Base-by-base conservation (phyloP, 2,797 vertebrate genomes). In the Corythornis leucogaster region DNA sequence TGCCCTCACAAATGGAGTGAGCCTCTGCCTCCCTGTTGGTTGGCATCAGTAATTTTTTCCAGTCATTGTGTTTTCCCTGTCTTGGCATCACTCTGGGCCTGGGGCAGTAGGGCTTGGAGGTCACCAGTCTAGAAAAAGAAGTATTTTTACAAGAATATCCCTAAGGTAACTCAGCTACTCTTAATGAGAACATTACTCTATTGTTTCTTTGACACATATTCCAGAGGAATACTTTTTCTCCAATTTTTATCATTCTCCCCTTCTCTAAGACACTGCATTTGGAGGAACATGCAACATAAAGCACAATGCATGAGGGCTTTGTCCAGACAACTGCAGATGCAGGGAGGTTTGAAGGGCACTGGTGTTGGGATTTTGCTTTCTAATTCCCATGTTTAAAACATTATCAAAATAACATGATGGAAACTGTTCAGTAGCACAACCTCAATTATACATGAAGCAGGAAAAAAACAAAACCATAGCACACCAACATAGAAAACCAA, bases 61-160 rank as follows among this genome's bases (percentile, higher is more conserved):
- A 87, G 43, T 58, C 90, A 82, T 74, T 53, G 43, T 38, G 21
- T 90, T 55, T 88, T 90, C 40, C n/a, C 61, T 69, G 89, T 94
- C 86, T 45, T 92, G 85, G 74, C 90, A 83, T 31, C 75, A 51
- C 50, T 91, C 77, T 30, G 70, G 90, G 74, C 92, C 59, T 50
- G 43, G 69, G 76, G 76, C 69, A 92, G 85, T 50, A 75, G 50
- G 61, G 50, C 75, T 88, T 0, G 0, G 45, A 91, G 87, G 80
- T 92, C 80, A 58, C 33, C 64, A 73, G 85, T 93, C 86, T 85
- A 85, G 92, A 90, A 94, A 80, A 89, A 68, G 30, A 51, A 80
- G 76, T 93, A 71, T 77, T 80, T 46, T 38, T 94, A 80, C 77
- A 95, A 83, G 95, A 95, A 92, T 92, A 96, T 86, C 48, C 63